phyloP scores from a whole-genome alignment of 2,888 invertebrate genomes.

The Bombylius discolor region DNA sequence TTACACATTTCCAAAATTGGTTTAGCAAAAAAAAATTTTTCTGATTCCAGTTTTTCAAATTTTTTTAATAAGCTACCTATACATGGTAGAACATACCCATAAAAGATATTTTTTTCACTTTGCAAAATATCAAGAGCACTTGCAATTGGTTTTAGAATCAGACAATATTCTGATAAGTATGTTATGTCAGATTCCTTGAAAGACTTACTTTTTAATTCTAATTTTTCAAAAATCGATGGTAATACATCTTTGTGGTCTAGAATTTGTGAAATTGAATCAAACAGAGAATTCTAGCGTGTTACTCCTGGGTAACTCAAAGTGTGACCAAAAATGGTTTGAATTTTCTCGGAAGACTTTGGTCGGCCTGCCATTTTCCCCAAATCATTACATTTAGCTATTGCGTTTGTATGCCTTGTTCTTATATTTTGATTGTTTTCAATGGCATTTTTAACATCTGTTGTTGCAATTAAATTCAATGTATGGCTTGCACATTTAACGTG shows the following conservation, averaged over 20 bases:
- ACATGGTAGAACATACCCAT: neutral
- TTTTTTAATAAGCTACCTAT: too few relatives aligned
- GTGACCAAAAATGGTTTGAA: neutral
- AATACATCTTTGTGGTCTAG: neutral
- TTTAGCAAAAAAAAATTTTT: too few relatives aligned
- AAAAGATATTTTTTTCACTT: neutral
- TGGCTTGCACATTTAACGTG: neutral
- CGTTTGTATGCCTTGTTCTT: neutral
- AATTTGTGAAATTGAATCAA: neutral
- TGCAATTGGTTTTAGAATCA: neutral
- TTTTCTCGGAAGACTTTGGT: too few relatives aligned
- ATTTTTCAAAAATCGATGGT: too few relatives aligned
- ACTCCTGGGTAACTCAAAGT: neutral
- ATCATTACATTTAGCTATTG: too few relatives aligned
- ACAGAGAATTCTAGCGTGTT: neutral
- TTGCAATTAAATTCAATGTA: slow-evolving; percentile 1
- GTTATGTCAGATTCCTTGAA: neutral
- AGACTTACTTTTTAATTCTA: neutral
- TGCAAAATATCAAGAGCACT: neutral
- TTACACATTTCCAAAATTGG: too few relatives aligned
- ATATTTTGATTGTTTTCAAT: neutral
- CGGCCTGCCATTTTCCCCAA: too few relatives aligned
- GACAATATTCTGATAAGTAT: neutral
- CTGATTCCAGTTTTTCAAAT: too few relatives aligned
- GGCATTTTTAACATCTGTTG: neutral